phyloP scores from a whole-genome alignment of 2,113 vertebrate genomes.

The Rhizomys pruinosus region DNA sequence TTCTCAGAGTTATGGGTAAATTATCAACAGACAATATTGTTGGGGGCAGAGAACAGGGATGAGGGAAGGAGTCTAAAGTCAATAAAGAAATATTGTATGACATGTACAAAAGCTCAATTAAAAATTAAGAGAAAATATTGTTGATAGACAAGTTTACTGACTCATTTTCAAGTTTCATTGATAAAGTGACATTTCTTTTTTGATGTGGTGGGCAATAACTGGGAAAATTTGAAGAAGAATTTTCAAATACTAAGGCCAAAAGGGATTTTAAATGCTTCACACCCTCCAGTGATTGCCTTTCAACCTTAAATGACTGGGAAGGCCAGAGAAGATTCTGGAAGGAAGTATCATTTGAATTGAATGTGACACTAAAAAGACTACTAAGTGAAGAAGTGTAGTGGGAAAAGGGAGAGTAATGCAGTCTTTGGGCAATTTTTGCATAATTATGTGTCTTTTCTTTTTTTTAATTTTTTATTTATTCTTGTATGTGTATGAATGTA shows the following conservation, averaged over 20 bases:
- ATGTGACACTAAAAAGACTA: not conserved
- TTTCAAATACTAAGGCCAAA: not conserved
- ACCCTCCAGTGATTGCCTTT: not conserved
- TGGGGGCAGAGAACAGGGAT: no score
- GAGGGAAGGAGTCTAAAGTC: no score
- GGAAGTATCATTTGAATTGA: not conserved
- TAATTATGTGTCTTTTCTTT: not conserved
- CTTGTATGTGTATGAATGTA: no score
- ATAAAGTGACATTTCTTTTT: not conserved
- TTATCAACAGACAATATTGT: no score
- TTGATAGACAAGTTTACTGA: not conserved
- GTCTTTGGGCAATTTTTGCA: not conserved
- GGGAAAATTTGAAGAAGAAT: not conserved
- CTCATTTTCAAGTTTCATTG: not conserved
- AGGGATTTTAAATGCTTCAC: not conserved
- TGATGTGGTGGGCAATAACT: not conserved
- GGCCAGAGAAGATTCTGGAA: not conserved
- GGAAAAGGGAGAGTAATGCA: not conserved
- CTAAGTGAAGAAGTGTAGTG: not conserved
- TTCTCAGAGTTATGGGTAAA: slow-evolving; percentile 92
- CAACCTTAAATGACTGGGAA: not conserved
- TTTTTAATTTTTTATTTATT: not conserved
- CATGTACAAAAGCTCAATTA: no score
- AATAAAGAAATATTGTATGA: no score
- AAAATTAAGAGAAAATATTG: no score